These are phyloP conservation scores for Argynnis bischoffii DNA, from an alignment of 2,888 invertebrate species.

Conservation along the genomic window DNA sequence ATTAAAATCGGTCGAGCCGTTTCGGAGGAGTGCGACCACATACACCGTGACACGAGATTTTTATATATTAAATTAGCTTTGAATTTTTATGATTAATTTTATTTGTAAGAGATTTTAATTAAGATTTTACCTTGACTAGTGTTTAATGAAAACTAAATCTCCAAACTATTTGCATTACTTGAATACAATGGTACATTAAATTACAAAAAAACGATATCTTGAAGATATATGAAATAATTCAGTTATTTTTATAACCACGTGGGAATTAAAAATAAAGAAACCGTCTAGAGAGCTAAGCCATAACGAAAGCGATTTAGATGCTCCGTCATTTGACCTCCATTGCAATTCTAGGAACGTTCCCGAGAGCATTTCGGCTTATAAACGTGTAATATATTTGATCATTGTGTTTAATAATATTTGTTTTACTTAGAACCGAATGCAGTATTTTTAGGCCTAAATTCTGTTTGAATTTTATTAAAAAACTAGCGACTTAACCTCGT, in stretches of 20 bases:
- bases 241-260: slow-evolving; percentile 7
- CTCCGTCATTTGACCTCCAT: slow-evolving; percentile 22
- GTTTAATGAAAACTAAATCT: no score
- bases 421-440: background rate
- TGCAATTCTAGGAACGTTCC: slow-evolving; percentile 27
- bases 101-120: no score
- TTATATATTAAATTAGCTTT: no score
- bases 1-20: no score
- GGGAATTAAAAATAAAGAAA: slow-evolving; percentile 22
- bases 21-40: no score
- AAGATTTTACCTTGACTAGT: no score
- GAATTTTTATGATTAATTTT: no score
- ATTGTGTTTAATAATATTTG: slow-evolving; percentile 18
- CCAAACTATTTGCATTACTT: no score
- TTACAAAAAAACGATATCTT: background rate
- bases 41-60: no score
- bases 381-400: slow-evolving; percentile 9
- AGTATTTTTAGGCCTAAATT: no score
- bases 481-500: no score
- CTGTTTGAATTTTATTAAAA: no score
- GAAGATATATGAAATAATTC: background rate
- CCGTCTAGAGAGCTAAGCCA: slow-evolving; percentile 12
- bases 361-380: slow-evolving; percentile 24
- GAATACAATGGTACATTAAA: background rate
- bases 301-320: slow-evolving; percentile 27